Conservation (phyloP, 2,113 vertebrate species). For the Aplodontia rufa region DNA sequence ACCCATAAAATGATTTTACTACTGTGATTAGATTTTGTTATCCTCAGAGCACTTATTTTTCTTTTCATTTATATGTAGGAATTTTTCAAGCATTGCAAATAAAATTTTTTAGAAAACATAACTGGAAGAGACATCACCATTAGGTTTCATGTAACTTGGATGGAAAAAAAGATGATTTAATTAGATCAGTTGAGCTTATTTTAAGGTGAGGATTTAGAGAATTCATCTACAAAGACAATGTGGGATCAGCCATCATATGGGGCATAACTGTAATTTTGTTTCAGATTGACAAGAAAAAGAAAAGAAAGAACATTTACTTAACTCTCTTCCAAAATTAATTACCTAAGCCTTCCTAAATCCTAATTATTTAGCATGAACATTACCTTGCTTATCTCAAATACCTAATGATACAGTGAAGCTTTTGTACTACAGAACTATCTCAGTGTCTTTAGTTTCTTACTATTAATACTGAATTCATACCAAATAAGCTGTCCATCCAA, state of each 20-base stretch:
- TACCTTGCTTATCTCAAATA: background rate
- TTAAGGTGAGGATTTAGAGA: background rate
- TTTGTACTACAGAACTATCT: background rate
- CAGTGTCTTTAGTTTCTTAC: background rate
- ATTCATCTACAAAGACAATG: constrained; percentile 1
- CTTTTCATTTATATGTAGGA: background rate
- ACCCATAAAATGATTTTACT: background rate
- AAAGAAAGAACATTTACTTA: background rate
- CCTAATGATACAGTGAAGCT: background rate
- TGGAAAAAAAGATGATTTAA: background rate
- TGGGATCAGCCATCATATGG: background rate
- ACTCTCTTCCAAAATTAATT: background rate
- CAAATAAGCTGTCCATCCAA: background rate
- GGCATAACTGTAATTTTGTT: background rate
- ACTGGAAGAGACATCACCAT: background rate
- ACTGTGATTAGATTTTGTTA: background rate
- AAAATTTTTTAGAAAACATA: background rate
- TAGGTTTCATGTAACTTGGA: background rate
- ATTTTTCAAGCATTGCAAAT: background rate
- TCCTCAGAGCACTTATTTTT: background rate
- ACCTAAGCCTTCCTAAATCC: background rate
- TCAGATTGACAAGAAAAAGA: constrained; percentile 20
- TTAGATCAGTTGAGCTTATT: background rate
- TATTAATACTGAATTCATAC: background rate
- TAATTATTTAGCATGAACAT: background rate